These are phyloP conservation scores for Automeris io DNA, from an alignment of 2,888 invertebrate species.

Conservation along the genomic window DNA sequence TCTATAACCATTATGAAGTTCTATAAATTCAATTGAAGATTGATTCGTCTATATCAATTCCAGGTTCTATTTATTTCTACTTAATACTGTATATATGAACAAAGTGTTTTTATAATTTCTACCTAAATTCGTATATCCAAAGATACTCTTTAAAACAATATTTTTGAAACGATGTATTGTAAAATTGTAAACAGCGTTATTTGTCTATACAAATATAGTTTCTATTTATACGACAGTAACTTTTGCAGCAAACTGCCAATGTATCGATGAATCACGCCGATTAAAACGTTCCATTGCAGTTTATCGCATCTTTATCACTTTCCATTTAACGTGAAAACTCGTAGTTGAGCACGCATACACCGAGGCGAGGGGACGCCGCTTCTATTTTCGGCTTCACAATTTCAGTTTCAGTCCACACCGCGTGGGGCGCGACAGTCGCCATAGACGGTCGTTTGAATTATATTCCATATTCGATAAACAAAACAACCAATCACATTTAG, in stretches of 20 bases:
- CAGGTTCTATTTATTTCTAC: no score
- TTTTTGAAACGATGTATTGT: no score
- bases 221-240: not conserved
- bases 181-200: no score
- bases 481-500: slow-evolving; percentile 12
- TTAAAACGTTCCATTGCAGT: slow-evolving; percentile 19
- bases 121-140: no score
- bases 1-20: no score
- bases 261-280: not conserved
- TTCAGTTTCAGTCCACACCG: slow-evolving; percentile 64
- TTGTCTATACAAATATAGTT: no score
- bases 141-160: no score
- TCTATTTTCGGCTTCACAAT: slow-evolving; percentile 68
- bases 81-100: no score
- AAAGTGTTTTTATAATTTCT: no score
- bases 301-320: slow-evolving; percentile 38
- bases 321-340: slow-evolving; percentile 22
- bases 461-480: slow-evolving; percentile 22
- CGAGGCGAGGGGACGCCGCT: slow-evolving; percentile 48
- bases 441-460: slow-evolving; percentile 32
- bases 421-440: slow-evolving; percentile 54
- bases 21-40: no score
- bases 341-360: slow-evolving; percentile 5
- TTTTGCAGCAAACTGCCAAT: not conserved
- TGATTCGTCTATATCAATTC: no score